phyloP scores from a whole-genome alignment of 2,797 vertebrate genomes.

The Tiaroga cobitis region DNA sequence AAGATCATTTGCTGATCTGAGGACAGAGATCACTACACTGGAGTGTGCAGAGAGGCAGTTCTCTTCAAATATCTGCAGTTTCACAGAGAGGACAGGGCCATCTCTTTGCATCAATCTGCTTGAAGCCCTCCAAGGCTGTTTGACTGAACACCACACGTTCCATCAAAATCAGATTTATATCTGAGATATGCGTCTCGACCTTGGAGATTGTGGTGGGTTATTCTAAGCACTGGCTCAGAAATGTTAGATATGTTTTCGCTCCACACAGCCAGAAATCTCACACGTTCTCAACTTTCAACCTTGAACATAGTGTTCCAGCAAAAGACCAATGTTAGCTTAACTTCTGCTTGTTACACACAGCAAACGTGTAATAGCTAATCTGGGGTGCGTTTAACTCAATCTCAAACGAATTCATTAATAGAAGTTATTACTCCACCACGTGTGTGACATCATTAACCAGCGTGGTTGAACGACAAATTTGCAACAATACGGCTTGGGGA shows the following conservation, averaged over 20 bases:
- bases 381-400: no score
- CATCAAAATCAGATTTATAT: constrained; percentile 47
- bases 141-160: constrained; percentile 18
- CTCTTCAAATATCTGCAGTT: constrained; percentile 41
- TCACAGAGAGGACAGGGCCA: constrained; percentile 27
- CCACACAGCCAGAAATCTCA: constrained; percentile 11
- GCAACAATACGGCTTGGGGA: no score
- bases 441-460: no score
- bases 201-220: constrained; percentile 9
- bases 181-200: constrained; percentile 26
- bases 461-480: no score
- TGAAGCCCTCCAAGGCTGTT: constrained; percentile 18
- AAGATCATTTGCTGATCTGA: background rate
- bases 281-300: constrained; percentile 24
- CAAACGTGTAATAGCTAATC: background rate
- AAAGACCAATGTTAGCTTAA: background rate
- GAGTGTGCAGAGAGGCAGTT: constrained; percentile 6
- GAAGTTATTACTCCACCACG: no score
- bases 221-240: constrained; percentile 27
- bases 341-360: background rate
- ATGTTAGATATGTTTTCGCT: constrained; percentile 17
- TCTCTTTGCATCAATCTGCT: constrained; percentile 23
- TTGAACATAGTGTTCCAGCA: constrained; percentile 4
- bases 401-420: no score
- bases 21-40: background rate